Evolutionary conservation across 2,888 invertebrate species (phyloP), one percentile per base, ranked within the genome.

Genomic region (Chromoteleia sp.): DNA sequence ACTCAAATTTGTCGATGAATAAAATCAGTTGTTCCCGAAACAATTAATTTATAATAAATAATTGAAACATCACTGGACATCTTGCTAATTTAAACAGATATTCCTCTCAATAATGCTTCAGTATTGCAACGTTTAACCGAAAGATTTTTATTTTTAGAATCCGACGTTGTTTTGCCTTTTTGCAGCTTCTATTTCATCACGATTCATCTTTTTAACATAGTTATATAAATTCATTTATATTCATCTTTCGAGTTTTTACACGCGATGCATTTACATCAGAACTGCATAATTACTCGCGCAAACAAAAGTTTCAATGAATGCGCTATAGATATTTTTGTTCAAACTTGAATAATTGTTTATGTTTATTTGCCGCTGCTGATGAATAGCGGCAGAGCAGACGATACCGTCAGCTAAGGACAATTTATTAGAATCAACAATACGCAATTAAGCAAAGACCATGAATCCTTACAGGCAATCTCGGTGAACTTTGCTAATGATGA

Each of bases 361-460:
- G 30, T 63, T 48, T 39, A 43, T 50, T 50, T 52, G 21, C 25
- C 14, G 29, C 7, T 12, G 29, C 7, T 39, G 36, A 50, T 59
- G 39, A 25, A 39, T 52, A n/a, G n/a, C n/a, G n/a, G n/a, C n/a
- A n/a, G n/a, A n/a, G 36, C 21, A 25, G 7, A 39, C 30, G 39
- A 58, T 58, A 39, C 8, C 14, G n/a, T 14, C 19, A 30, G 30
- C 41, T 17, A 10, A 12, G 54, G 7, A 41, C 29, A 43, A 36
- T 67, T 67, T 50, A 50, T 56, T 54, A 54, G 43, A 43, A 30
- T 68, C 19, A 68, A 54, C 68, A 43, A 52, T 36, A 41, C 39
- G 12, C 15, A 67, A 68, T 68, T 54, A 68, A 54, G 54, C 68
- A 68, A 68, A 41, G 41, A 43, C 41, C 19, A 68, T 56, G 43